Evolutionary conservation across 1,140 invertebrate species (phyloP).

Genomic region (Tetragnatha versicolor): DNA sequence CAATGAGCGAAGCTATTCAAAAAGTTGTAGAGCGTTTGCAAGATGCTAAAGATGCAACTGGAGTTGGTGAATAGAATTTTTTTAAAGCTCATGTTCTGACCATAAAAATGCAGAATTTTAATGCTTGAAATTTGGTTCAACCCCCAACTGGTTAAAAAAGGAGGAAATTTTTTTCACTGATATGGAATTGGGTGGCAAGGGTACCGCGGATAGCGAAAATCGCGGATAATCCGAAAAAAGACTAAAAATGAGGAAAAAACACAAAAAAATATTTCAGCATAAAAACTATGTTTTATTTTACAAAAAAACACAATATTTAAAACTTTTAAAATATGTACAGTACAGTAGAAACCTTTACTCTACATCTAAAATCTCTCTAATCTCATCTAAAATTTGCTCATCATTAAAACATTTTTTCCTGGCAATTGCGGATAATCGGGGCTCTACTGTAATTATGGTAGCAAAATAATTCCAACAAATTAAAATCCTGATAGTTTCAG

Average conservation of each 20-base stretch:
- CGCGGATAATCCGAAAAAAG: background rate
- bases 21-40: slow-evolving; percentile 60
- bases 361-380: too few species aligned
- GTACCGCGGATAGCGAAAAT: background rate
- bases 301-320: too few species aligned
- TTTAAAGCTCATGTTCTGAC: background rate
- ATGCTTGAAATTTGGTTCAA: background rate
- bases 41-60: slow-evolving; percentile 56
- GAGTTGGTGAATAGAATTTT: slow-evolving; percentile 19
- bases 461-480: background rate
- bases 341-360: too few species aligned
- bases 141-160: background rate
- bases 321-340: too few species aligned
- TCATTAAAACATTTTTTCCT: too few species aligned
- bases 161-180: background rate
- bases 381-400: too few species aligned
- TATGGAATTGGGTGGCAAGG: background rate
- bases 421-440: too few species aligned
- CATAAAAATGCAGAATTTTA: background rate
- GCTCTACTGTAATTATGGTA: background rate
- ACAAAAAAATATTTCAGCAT: too few species aligned
- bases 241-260: background rate
- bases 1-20: slow-evolving; percentile 58
- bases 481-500: background rate
- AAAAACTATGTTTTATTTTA: too few species aligned